Base-by-base conservation (phyloP, 2,113 vertebrate genomes). In the Spea bombifrons region DNA sequence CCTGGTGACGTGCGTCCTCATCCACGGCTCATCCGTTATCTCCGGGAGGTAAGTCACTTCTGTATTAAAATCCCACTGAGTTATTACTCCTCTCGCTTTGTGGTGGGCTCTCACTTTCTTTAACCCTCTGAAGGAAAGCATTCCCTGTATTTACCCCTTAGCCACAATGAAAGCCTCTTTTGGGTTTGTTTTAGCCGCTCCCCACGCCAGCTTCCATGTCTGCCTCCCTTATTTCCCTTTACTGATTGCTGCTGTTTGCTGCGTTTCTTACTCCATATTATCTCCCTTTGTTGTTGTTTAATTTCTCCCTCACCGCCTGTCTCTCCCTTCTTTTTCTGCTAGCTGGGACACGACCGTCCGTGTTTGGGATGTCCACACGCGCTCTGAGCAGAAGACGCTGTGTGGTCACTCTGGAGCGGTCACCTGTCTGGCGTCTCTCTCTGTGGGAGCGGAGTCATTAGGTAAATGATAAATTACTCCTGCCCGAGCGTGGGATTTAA, bases 21-120 rank as follows among this genome's bases (percentile, higher is more conserved):
- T 89, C 3, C 86, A 93, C 78, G 91, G 93, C 86, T 92, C 91
- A 85, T 85, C 89, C 47, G 89, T 93, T 63, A 84, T 94, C 85
- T 93, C 93, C 79, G 93, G 92, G 82, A 93, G 93, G 93, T 93
- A 88, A 65, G 71, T 52, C 30, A 3, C 7, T 59, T 59, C 7
- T 9, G 6, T 13, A 5, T 0, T 59, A 52, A 52, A 52, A 52
- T 52, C 5, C n/a, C 49, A 13, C 9, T 8, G 55, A 57, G 55
- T n/a, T 4, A 57, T 57, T 13, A 13, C 55, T 59, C 8, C 15
- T 59, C 1, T 5, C 55, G 4, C 50, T 53, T 53, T 53, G 15
- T 7, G 55, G 10, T 13, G 55, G 4, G 15, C 55, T 59, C 8
- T 8, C 15, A 4, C n/a, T 64, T 16, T 64, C 16, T 52, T 52